Conservation (phyloP, 2,797 vertebrate genomes). For the Ceyx erithaca region DNA sequence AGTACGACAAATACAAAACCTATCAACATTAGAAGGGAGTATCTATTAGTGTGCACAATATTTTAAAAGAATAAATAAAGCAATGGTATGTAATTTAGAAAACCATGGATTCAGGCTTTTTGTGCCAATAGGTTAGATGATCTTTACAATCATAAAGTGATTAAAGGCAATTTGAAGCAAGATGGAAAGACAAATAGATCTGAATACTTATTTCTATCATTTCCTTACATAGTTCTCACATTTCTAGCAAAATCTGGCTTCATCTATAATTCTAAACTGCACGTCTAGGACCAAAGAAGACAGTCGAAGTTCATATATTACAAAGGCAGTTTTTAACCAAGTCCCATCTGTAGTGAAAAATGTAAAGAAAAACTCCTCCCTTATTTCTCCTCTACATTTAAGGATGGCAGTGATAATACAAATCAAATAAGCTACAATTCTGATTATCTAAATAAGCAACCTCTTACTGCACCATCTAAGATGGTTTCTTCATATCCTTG, state of each 20-base stretch:
- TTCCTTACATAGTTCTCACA: background rate
- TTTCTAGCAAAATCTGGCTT: background rate
- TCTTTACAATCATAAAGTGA: background rate
- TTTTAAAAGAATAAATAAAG: background rate
- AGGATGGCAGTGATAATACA: background rate
- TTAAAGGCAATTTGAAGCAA: background rate
- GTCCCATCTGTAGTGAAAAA: background rate
- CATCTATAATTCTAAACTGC: background rate
- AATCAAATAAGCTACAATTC: background rate
- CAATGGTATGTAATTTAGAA: background rate
- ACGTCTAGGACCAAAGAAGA: background rate
- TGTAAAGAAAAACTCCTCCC: background rate
- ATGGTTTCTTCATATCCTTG: background rate
- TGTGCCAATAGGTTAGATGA: background rate
- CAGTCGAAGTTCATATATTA: background rate
- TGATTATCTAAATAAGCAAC: background rate
- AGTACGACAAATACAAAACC: background rate
- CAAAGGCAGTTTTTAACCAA: background rate
- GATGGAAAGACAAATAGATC: background rate
- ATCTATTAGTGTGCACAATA: background rate
- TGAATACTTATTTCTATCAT: background rate
- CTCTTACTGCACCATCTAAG: background rate
- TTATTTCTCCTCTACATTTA: background rate
- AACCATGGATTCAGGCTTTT: background rate
- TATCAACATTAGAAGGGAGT: background rate